Evolutionary conservation across 2,113 vertebrate species (phyloP), one percentile per base, ranked within the genome.

Genomic region (Planiliza haematocheilus): DNA sequence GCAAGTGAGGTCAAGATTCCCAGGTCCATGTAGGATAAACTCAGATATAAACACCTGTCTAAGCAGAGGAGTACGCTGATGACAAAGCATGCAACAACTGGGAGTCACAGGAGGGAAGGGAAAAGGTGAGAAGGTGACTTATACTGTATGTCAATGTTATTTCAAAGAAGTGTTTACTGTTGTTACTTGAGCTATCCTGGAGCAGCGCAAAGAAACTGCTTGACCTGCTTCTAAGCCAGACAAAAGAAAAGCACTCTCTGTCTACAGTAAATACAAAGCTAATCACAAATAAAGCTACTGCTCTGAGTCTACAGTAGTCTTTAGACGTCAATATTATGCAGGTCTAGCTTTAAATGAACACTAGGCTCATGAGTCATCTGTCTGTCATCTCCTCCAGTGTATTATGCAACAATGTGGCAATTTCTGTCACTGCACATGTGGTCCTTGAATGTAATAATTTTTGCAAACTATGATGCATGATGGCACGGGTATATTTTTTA

Each of bases 21-120:
- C 4, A 17, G 24, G 56, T 68, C 62, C 24, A 38, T 52, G 70
- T 51, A 49, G 53, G 50, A 68, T 43, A 37, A 63, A 65, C 20
- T 36, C 51, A n/a, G 39, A 69, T 70, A 74, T 20, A 81, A 80
- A 30, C 20, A 18, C 62, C 13, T 58, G 50, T 53, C 48, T 36
- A 4, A 58, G 58, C 59, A 56, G 42, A 50, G 41, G 38, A 61
- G 50, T 30, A 45, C 64, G 48, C 38, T 16, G 7, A 60, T 38
- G 70, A 78, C 66, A 71, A 63, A 58, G 20, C 10, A 36, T 38
- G 24, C 24, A 38, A 56, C 24, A 36, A 46, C 56, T 41, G 46
- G 14, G 71, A 46, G 24, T 74, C n/a, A 7, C 48, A 36, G 60
- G 7, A 38, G 38, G 52, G 41, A 10, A 24, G 20, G 67, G 7